Conservation (phyloP, 1,140 invertebrate genomes). For the Drosophila kohkoa region DNA sequence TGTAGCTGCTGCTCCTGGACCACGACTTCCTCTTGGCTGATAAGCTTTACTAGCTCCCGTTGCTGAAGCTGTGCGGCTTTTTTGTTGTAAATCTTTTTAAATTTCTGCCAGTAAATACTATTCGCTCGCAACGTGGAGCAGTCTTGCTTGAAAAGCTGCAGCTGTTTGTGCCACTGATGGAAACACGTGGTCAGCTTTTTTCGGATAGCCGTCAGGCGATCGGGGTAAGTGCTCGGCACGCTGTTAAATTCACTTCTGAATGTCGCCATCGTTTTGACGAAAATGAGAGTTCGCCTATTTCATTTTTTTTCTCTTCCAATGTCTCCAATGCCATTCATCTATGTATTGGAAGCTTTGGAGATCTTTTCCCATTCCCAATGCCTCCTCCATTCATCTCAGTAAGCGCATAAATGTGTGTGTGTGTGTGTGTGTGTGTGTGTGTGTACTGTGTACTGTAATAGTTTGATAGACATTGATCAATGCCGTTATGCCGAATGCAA, state of each 20-base stretch:
- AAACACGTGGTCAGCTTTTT: constrained; percentile 79
- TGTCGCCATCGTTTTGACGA: constrained; percentile 67
- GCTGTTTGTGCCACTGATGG: constrained; percentile 61
- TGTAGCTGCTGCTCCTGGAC: constrained; percentile 48
- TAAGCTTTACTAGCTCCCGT: constrained; percentile 2
- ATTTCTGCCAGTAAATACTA: constrained; percentile 46
- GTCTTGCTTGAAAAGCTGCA: constrained; percentile 42
- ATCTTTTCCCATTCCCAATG: background rate
- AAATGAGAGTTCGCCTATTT: constrained; percentile 47
- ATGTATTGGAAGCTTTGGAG: constrained; percentile 2
- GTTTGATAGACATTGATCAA: constrained; percentile 10
- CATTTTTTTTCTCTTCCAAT: background rate
- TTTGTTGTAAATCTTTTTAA: constrained; percentile 50
- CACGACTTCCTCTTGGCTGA: constrained; percentile 1
- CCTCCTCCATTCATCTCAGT: background rate
- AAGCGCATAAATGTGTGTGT: background rate
- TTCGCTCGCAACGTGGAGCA: constrained; percentile 47
- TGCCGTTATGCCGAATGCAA: background rate
- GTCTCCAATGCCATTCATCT: constrained; percentile 12
- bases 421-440: background rate
- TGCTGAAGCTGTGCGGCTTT: constrained; percentile 15
- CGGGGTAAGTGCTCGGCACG: constrained; percentile 67
- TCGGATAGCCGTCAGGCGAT: constrained; percentile 61
- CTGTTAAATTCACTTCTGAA: constrained; percentile 77
- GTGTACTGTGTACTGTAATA: background rate